Base-by-base conservation (phyloP, 2,113 vertebrate genomes). In the Meles meles region DNA sequence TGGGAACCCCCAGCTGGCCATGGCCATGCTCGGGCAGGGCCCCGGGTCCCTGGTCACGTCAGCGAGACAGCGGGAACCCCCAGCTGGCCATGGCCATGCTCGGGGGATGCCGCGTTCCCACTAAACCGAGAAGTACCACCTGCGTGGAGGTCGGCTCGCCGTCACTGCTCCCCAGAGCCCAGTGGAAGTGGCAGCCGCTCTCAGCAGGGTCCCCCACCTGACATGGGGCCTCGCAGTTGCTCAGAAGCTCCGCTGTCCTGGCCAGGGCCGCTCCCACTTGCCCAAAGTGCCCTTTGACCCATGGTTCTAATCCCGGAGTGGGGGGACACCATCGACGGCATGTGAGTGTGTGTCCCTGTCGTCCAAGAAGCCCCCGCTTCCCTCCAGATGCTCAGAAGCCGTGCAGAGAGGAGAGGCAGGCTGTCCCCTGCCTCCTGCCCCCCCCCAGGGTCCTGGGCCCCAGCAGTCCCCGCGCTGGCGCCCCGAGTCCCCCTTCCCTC, bases 161-260 rank as follows among this genome's bases (percentile, higher is more conserved):
- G 5, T 14, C 67, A 34, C 47, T 1, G 2, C 44, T 17, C 17
- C 6, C 14, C 6, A 6, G 55, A 55, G 27, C 47, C 39, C 20
- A 0, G 15, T 0, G 13, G 3, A 81, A 49, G n/a, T 1, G n/a
- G n/a, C 11, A 2, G 52, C 55, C 0, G 0, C 67, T 4, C 37
- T 14, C 44, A 4, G 10, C 12, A 9, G 31, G 1, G 6, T 15
- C 65, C 39, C 65, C 5, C 0, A 39, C 52, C 10, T 0, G 13
- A 37, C 37, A 1, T 5, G 0, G 39, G 49, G 8, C 42, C n/a
- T 63, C 18, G 31, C 1, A 2, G 18, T 86, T 13, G 21, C 47
- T 1, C 1, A 74, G 39, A 63, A 31, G 59, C 1, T 0, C 34
- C 1, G 3, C 37, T 12, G 20, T 39, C 72, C 18, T 1, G 5